phyloP scores from a whole-genome alignment of 2,888 invertebrate species.

The Thalpophila matura region DNA sequence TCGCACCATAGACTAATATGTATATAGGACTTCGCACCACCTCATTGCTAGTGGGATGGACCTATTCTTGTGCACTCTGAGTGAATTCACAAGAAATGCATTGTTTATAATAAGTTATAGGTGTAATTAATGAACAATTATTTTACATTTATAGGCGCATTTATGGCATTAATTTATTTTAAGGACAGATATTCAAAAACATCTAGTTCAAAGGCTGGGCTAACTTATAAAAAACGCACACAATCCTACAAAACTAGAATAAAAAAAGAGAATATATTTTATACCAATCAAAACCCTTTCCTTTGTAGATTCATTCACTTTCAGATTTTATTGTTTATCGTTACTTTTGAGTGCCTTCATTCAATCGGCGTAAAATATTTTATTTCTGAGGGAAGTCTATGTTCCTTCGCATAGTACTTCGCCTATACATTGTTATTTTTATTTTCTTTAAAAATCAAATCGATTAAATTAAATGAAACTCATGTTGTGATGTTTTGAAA shows the following conservation, averaged over 20 bases:
- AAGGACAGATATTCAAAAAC: too few species aligned
- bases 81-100: too few species aligned
- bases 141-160: too few species aligned
- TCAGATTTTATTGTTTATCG: conserved; percentile 56
- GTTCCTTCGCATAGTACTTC: conserved; percentile 20
- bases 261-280: conserved; percentile 21
- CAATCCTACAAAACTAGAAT: conserved; percentile 11
- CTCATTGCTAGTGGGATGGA: too few species aligned
- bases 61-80: too few species aligned
- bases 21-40: too few species aligned
- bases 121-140: too few species aligned
- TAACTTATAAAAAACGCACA: too few species aligned
- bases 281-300: conserved; percentile 49
- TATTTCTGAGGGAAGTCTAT: conserved; percentile 32
- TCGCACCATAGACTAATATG: too few species aligned
- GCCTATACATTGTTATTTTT: conserved; percentile 12
- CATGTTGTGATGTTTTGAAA: not conserved
- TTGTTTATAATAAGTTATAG: too few species aligned
- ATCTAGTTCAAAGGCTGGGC: too few species aligned
- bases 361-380: conserved; percentile 60
- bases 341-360: conserved; percentile 57
- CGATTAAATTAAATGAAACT: not conserved
- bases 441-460: conserved; percentile 2
- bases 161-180: too few species aligned
- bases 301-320: conserved; percentile 46